phyloP scores from a whole-genome alignment of 1,140 invertebrate species.

The Helicoverpa zea region DNA sequence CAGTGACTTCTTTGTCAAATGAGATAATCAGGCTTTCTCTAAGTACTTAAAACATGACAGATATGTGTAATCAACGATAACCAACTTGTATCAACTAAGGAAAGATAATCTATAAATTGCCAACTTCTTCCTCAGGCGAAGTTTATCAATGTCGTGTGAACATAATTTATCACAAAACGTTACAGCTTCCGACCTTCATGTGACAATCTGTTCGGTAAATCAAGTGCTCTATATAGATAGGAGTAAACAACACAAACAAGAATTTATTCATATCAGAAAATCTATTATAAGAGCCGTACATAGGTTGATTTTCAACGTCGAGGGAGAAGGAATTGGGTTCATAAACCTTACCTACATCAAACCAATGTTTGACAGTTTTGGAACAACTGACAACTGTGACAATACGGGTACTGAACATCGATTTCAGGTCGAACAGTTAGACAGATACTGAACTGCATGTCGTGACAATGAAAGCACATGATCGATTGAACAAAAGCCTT shows the following conservation, averaged over 20 bases:
- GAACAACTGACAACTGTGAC: neutral
- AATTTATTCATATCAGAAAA: neutral
- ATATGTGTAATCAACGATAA: too few species aligned
- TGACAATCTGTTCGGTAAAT: constrained; percentile 11
- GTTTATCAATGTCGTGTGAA: neutral
- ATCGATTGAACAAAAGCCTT: neutral
- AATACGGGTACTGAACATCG: constrained; percentile 8
- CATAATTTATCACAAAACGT: constrained; percentile 13
- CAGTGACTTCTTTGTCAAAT: too few species aligned
- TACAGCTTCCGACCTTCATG: neutral
- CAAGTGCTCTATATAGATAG: constrained; percentile 21
- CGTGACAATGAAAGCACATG: neutral
- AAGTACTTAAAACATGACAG: too few species aligned
- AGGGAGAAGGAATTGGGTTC: neutral
- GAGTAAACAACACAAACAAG: neutral
- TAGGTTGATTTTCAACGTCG: neutral
- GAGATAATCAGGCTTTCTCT: too few species aligned
- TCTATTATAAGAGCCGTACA: neutral
- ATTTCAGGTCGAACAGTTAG: neutral
- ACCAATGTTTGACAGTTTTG: too few species aligned
- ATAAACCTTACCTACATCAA: constrained; percentile 13
- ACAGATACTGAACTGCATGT: neutral
- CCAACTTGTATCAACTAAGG: too few species aligned
- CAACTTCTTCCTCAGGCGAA: too few species aligned
- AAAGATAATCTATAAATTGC: too few species aligned